Conservation (phyloP, 2,113 vertebrate genomes). For the Dissostichus mawsoni region DNA sequence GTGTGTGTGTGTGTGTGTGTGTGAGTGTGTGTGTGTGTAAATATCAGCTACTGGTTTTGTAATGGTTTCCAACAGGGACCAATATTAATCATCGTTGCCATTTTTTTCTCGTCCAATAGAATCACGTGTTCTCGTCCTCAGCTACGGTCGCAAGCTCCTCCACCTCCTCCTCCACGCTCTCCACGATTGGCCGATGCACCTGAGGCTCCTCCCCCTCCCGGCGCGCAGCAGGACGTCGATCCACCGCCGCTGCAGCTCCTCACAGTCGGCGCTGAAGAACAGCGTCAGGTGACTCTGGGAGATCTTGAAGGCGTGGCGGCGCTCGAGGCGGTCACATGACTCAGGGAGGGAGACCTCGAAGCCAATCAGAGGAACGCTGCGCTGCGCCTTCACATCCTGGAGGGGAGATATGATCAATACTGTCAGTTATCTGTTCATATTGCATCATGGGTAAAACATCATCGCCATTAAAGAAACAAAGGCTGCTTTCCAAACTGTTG, state of each 20-base stretch:
- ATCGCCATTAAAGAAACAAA: too few species aligned
- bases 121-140: conserved; percentile 82
- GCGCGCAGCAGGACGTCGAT: conserved; percentile 88
- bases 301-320: conserved; percentile 91
- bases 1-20: conserved; percentile 42
- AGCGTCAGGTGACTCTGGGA: conserved; percentile 93
- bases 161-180: conserved; percentile 85
- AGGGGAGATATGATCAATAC: neutral
- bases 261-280: conserved; percentile 91
- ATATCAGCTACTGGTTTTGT: conserved; percentile 30
- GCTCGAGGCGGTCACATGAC: conserved; percentile 89
- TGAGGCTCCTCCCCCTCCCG: conserved; percentile 86
- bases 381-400: conserved; percentile 93
- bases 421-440: too few species aligned
- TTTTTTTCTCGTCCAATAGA: conserved; percentile 29
- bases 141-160: conserved; percentile 70
- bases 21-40: conserved; percentile 10
- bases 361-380: conserved; percentile 91
- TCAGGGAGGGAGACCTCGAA: conserved; percentile 90
- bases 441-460: too few species aligned
- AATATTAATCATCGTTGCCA: neutral
- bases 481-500: too few species aligned
- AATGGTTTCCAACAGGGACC: conserved; percentile 31
- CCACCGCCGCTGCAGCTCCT: conserved; percentile 91
- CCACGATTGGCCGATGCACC: conserved; percentile 80